Percentiles rank a stretch among this genome's conserved stretches.
Conservation (phyloP, 2,888 invertebrate genomes). For the Tenthredo mesomela region DNA sequence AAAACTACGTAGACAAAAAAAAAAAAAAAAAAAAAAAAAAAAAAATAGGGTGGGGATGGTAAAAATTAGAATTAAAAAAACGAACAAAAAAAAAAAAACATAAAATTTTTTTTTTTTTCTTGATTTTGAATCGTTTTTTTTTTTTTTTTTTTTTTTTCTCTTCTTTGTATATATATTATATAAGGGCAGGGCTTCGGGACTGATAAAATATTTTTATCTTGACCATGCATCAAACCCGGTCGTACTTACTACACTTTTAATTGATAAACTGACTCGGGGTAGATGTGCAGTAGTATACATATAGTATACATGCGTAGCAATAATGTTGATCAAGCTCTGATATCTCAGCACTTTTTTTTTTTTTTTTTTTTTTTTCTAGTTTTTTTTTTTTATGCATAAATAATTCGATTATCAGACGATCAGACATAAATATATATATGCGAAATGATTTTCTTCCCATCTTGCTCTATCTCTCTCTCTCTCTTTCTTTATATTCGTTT, state of each 20-base stretch:
- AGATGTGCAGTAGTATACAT: not conserved
- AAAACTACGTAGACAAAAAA: not conserved
- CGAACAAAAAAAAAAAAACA: not conserved
- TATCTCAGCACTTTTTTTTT: not conserved
- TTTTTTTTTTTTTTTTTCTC: not conserved
- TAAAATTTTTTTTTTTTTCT: not conserved
- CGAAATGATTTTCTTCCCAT: not conserved
- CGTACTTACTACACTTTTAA: conserved; percentile 74
- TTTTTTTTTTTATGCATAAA: not conserved
- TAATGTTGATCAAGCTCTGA: conserved; percentile 49
- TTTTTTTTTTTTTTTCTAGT: not conserved
- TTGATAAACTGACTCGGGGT: conserved; percentile 39
- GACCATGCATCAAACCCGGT: conserved; percentile 73
- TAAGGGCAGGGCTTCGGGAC: conserved; percentile 26
- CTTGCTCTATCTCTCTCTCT: not conserved
- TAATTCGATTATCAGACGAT: not conserved
- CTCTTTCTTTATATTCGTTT: not conserved
- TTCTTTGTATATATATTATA: not conserved
- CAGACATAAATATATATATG: not conserved
- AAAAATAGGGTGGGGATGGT: not conserved
- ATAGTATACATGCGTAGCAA: not conserved
- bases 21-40: not conserved
- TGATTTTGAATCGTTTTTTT: not conserved
- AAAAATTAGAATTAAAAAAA: not conserved
- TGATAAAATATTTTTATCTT: conserved; percentile 59